These are phyloP conservation scores for Allygus modestus DNA, from an alignment of 2,888 invertebrate species.

Conservation along the genomic window DNA sequence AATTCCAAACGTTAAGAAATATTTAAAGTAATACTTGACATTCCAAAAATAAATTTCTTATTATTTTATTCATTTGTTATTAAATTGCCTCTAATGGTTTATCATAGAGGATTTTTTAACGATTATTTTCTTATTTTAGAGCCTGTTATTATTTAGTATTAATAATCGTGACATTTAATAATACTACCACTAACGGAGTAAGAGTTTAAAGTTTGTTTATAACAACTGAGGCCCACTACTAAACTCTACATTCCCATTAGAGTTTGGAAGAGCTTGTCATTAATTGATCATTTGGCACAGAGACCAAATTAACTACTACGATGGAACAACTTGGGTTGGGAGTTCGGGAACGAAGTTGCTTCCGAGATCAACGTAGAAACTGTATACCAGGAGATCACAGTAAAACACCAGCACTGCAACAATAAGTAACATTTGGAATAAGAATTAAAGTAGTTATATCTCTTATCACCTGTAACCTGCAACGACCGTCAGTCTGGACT, in stretches of 20 bases:
- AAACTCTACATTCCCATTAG: background rate
- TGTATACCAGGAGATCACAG: slow-evolving; percentile 33
- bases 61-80: too few relatives aligned
- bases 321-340: slow-evolving; percentile 43
- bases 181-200: too few relatives aligned
- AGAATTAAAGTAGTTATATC: slow-evolving; percentile 4
- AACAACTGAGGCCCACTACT: background rate
- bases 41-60: too few relatives aligned
- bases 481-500: too few relatives aligned
- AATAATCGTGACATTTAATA: too few relatives aligned
- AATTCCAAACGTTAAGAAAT: too few relatives aligned
- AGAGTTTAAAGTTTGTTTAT: background rate
- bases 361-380: slow-evolving; percentile 54
- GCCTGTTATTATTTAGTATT: too few relatives aligned
- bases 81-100: too few relatives aligned
- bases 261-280: background rate
- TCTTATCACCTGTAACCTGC: background rate
- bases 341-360: slow-evolving; percentile 33
- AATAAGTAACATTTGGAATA: background rate
- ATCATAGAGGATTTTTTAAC: too few relatives aligned
- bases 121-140: too few relatives aligned
- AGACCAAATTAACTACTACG: background rate
- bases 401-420: slow-evolving; percentile 55
- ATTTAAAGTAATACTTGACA: too few relatives aligned
- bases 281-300: background rate